A percentile compares a stretch with the other conserved stretches of the same genome.
Evolutionary conservation across 1,140 invertebrate species (phyloP).

Genomic region (Phenacoccus solenopsis): DNA sequence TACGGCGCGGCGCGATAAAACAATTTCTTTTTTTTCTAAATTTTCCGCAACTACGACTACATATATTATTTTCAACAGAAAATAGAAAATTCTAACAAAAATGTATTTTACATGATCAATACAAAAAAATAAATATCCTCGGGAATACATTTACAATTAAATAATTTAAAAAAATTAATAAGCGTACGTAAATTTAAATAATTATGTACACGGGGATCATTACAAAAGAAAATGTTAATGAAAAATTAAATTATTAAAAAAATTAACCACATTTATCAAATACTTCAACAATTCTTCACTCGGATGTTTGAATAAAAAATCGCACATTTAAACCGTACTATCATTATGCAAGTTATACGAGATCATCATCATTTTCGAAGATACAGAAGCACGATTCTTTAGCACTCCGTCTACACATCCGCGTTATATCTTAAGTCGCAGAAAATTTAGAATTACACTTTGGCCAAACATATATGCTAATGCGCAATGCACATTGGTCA

Average conservation of each 20-base stretch:
- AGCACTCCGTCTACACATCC: no score
- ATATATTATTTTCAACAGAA: background rate
- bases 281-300: background rate
- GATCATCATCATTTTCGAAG: background rate
- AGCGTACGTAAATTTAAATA: slow-evolving; percentile 9
- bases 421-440: no score
- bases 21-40: background rate
- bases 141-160: background rate
- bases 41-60: no score
- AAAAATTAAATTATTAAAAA: slow-evolving; percentile 4
- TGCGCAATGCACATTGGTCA: no score
- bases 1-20: background rate
- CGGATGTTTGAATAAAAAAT: background rate
- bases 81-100: background rate
- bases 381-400: no score
- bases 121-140: background rate
- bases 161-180: background rate
- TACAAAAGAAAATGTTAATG: background rate
- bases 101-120: background rate
- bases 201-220: background rate
- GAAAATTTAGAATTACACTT: background rate
- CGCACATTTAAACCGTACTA: no score
- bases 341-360: no score
- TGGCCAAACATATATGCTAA: no score
- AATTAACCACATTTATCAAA: background rate